Evolutionary conservation across 2,888 invertebrate species (phyloP).

Genomic region (Agriopis marginaria): DNA sequence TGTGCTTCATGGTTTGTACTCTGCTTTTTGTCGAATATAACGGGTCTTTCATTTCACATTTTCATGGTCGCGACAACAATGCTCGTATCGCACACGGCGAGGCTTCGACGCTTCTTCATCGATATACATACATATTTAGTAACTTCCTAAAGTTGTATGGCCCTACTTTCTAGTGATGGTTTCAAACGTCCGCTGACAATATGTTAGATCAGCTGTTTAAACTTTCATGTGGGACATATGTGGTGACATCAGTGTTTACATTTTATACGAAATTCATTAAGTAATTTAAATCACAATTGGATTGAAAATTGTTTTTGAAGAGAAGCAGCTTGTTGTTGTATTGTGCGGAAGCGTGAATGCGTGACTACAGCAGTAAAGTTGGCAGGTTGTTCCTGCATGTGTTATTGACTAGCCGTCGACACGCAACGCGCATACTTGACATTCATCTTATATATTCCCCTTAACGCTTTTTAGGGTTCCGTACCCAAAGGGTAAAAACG

Average conservation of each 20-base stretch:
- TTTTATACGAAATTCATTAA: neutral
- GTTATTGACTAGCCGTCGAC: constrained; percentile 20
- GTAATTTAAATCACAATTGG: neutral
- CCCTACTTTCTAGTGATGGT: constrained; percentile 33
- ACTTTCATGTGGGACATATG: neutral
- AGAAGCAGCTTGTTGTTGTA: constrained; percentile 15
- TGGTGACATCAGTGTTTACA: constrained; percentile 14
- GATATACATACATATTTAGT: constrained; percentile 32
- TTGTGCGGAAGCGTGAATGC: constrained; percentile 26
- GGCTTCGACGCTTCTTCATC: constrained; percentile 35
- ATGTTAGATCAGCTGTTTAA: constrained; percentile 23
- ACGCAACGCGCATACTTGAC: constrained; percentile 25
- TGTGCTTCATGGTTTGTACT: constrained; percentile 32
- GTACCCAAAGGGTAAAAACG: no score
- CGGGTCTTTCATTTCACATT: constrained; percentile 34
- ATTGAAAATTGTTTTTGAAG: constrained; percentile 4
- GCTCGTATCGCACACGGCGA: constrained; percentile 14
- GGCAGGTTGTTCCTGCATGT: constrained; percentile 23
- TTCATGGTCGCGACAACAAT: constrained; percentile 42
- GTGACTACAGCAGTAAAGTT: constrained; percentile 22
- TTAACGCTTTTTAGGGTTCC: neutral
- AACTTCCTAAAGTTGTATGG: constrained; percentile 13
- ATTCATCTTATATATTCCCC: constrained; percentile 17
- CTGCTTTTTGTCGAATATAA: constrained; percentile 7
- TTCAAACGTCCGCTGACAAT: constrained; percentile 13